Evolutionary conservation across 1,140 invertebrate genomes (phyloP), one percentile per base, ranked within the genome.

Genomic region (Hypsibius dujardini): DNA sequence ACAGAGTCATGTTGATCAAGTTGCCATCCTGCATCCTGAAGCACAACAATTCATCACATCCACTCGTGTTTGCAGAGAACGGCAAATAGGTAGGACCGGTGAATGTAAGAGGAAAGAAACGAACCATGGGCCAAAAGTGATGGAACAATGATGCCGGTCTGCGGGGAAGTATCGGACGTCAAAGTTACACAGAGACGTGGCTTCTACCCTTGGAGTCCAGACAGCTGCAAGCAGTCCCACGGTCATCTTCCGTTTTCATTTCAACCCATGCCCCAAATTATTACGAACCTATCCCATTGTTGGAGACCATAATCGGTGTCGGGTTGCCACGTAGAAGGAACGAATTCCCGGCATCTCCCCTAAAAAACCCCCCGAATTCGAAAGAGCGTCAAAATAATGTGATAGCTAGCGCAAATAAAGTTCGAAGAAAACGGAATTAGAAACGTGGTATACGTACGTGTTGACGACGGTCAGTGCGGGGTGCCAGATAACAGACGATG

Each of bases 141-240:
- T 45, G 12, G 62, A 67, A 42, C 62, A 67, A 45, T 67, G 12
- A 42, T 67, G 62, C 12, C 3, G 3, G 42, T 67, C 62, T 15
- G 42, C 62, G 3, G 62, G 62, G 42, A 67, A 67, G 62, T 67
- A 12, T 42, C 45, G 12, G 62, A 42, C 62, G 62, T 67, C 62
- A 12, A 67, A 15, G 62, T 67, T 67, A 67, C 62, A 67, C 42
- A 67, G 45, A 15, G 62, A 7, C 12, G 62, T 67, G 42, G 45
- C 42, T 45, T 67, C 62, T 42, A 67, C 62, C 12, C 62, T 12
- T 3, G 62, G 62, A 15, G 62, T 67, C 62, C 62, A 67, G 12
- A 67, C 42, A 42, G 45, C 42, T 15, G 12, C 28, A 28, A 28
- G 28, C 28, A 28, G 28, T 28, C 28, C 28, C 28, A 28, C 28